Evolutionary conservation across 2,888 invertebrate species (phyloP).

Genomic region (Dendrolimus pini): DNA sequence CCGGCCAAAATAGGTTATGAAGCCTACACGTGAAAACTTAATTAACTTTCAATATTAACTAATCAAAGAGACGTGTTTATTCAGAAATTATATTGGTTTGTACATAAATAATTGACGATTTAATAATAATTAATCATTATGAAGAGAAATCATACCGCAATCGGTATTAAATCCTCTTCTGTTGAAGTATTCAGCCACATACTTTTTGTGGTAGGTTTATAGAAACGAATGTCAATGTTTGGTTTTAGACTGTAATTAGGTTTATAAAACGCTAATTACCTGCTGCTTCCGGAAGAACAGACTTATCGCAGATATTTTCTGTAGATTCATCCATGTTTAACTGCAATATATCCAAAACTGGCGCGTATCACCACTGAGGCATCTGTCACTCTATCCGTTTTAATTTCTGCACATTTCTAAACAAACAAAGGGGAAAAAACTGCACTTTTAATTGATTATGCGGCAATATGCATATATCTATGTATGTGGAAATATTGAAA

Average conservation of each 20-base stretch:
- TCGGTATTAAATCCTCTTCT: no score
- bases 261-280: constrained; percentile 27
- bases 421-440: constrained; percentile 10
- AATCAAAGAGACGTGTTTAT: background rate
- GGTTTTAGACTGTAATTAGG: background rate
- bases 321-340: constrained; percentile 45
- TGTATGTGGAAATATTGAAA: constrained; percentile 1
- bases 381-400: constrained; percentile 49
- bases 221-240: background rate
- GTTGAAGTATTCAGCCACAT: background rate
- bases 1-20: constrained; percentile 19
- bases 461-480: background rate
- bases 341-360: constrained; percentile 38
- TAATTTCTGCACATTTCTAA: constrained; percentile 36
- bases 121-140: no score
- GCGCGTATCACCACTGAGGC: constrained; percentile 53
- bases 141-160: no score
- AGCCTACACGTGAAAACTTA: background rate
- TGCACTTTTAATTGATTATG: constrained; percentile 1
- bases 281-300: constrained; percentile 28
- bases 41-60: background rate
- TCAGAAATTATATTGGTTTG: no score
- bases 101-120: no score
- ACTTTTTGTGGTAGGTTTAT: background rate
- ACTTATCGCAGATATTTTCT: constrained; percentile 29